Base-by-base conservation (phyloP, 2,797 vertebrate genomes). In the Lepidocolaptes lacrymiger region DNA sequence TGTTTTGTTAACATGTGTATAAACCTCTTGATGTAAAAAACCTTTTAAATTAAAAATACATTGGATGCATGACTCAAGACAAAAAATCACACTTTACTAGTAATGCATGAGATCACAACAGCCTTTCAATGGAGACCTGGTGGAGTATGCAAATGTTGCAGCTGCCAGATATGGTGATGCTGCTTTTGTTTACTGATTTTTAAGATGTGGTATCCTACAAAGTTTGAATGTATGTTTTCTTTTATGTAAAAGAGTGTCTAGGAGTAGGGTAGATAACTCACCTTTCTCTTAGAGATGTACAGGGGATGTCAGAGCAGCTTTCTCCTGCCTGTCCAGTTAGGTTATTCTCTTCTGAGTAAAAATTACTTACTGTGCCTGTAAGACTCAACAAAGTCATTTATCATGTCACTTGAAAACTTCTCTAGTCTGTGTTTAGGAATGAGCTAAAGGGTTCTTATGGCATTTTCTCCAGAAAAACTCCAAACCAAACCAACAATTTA, bases 361-460 rank as follows among this genome's bases (percentile, higher is more conserved):
- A 83, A 77, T 78, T 78, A 15, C 32, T 67, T 89, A 72, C 56
- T 76, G 72, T 77, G 86, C 16, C 41, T 46, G 16, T 72, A 68
- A 88, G 76, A 93, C 30, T 91, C 59, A 75, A 63, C 32, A 48
- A 67, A 74, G 32, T 72, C 19, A 91, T 95, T 95, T 85, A 49
- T 92, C 85, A 59, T 66, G 34, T 81, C 81, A 86, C 64, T 88
- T 95, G 67, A 82, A 88, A 93, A 91, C 62, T 75, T 79, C 22
- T 85, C 39, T 80, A 56, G 43, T 77, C 49, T 92, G 24, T 89
- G 27, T 85, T 88, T 85, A 87, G 88, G 41, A 83, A 85, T 37
- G 37, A 67, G 67, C 24, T 89, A 69, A 94, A 95, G 49, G 17
- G 72, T 74, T 81, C 26, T 30, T 0, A 1, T 73, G 43, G 16